Evolutionary conservation across 2,797 vertebrate genomes (phyloP), one percentile per base, ranked within the genome.

Genomic region (Myotis findleyi): DNA sequence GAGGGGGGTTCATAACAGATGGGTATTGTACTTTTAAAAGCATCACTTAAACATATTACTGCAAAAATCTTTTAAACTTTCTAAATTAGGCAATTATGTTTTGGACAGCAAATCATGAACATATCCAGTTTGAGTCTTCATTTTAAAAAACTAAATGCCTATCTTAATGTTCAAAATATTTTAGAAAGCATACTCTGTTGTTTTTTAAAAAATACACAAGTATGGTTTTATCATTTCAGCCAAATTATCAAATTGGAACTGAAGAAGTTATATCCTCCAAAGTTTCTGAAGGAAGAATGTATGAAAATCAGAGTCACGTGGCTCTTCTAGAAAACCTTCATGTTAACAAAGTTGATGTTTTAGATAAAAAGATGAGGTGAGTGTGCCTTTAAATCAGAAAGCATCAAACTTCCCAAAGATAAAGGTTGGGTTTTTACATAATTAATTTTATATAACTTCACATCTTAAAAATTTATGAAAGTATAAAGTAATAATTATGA

Each of bases 351-450:
- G 36, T 72, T 49, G 83, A 86, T 11, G 5, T 77, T 25, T 1
- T 95, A 69, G 62, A 79, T 97, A 97, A 97, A 76, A 83, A 93
- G 80, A 97, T 36, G 86, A 98, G 98, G 98, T 98, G 51, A 97
- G 98, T 55, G 75, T 55, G 20, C 30, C 64, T 82, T 83, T 66
- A 47, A n/a, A 53, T 76, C 75, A 87, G 79, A 93, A 96, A 96
- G 36, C 27, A 14, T 73, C 71, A 95, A 33, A 23, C 0, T 9
- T 95, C 80, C 51, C 84, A 92, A 95, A 17, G 47, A 85, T 95
- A 23, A 68, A 79, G 5, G 1, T 89, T 82, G 47, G 20, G n/a
- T 76, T 89, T 75, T 92, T 95, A 33, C 7, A 33, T 87, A 62
- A 44, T 85, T 84, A 49, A 79, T 69, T 93, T 88, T 86, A 86